These are phyloP conservation scores for Tragelaphus oryx DNA, from an alignment of 2,797 vertebrate species.

Conservation along the genomic window DNA sequence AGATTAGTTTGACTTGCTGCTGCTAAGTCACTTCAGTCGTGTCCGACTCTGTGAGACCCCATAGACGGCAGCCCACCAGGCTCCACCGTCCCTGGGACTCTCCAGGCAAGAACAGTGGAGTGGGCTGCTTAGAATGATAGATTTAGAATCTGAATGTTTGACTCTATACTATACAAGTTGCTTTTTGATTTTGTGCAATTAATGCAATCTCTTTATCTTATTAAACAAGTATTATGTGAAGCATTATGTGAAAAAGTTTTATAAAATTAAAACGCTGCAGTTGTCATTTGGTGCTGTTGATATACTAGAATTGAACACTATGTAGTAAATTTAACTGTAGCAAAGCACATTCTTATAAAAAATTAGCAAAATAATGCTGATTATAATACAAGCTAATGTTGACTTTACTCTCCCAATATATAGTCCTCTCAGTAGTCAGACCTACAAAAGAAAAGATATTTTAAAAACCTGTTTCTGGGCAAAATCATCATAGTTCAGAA, in stretches of 20 bases:
- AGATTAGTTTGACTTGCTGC: not conserved
- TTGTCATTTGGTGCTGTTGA: not conserved
- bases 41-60: no score
- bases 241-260: not conserved
- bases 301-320: not conserved
- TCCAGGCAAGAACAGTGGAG: no score
- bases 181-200: not conserved
- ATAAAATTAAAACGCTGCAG: not conserved
- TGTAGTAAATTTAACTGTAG: not conserved
- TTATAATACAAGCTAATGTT: not conserved
- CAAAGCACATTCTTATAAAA: not conserved
- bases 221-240: not conserved
- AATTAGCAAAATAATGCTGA: not conserved
- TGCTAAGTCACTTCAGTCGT: no score
- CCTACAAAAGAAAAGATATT: not conserved
- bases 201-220: not conserved
- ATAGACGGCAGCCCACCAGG: no score
- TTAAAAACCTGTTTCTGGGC: not conserved
- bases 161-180: not conserved
- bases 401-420: not conserved
- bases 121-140: not conserved
- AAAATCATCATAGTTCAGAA: not conserved
- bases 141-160: conserved; percentile 6
- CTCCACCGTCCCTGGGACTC: no score
- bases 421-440: not conserved